These are phyloP conservation scores for Pyrochroa serraticornis DNA, from an alignment of 2,888 invertebrate genomes.

Conservation along the genomic window DNA sequence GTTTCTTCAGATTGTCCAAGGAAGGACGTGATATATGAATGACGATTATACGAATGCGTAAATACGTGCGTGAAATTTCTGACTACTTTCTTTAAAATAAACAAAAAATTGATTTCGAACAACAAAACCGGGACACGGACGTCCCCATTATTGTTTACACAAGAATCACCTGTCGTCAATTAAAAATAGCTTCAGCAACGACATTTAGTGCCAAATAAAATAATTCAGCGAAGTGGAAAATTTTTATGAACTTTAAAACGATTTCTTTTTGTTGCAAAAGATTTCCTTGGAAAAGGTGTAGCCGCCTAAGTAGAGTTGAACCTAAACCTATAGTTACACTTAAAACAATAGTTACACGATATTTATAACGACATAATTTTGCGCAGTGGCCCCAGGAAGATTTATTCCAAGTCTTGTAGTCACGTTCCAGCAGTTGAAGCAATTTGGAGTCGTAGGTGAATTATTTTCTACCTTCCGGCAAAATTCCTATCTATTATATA, in stretches of 20 bases:
- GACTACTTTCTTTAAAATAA: slow-evolving; percentile 15
- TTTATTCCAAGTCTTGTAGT: not conserved
- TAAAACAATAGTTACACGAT: slow-evolving; percentile 4
- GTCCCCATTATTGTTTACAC: too few species aligned
- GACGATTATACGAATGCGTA: not conserved
- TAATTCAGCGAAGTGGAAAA: too few species aligned
- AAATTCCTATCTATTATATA: not conserved
- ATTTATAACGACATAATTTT: slow-evolving; percentile 1
- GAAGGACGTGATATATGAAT: slow-evolving; percentile 11
- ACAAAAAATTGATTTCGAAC: slow-evolving; percentile 3
- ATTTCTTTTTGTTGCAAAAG: too few species aligned
- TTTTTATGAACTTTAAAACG: too few species aligned
- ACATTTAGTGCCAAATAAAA: too few species aligned
- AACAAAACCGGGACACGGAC: too few species aligned
- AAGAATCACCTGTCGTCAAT: too few species aligned
- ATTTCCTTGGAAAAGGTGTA: too few species aligned
- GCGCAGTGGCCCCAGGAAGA: not conserved
- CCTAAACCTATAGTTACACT: not conserved
- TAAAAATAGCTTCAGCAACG: too few species aligned
- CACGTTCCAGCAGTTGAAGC: slow-evolving; percentile 8
- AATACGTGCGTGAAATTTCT: slow-evolving; percentile 15
- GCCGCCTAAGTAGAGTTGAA: too few species aligned
- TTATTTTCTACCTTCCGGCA: slow-evolving; percentile 13
- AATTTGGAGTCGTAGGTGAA: slow-evolving; percentile 16
- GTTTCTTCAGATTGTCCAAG: slow-evolving; percentile 8